Base-by-base conservation (phyloP, 2,888 invertebrate genomes). In the Glyphotaelius pellucidus region DNA sequence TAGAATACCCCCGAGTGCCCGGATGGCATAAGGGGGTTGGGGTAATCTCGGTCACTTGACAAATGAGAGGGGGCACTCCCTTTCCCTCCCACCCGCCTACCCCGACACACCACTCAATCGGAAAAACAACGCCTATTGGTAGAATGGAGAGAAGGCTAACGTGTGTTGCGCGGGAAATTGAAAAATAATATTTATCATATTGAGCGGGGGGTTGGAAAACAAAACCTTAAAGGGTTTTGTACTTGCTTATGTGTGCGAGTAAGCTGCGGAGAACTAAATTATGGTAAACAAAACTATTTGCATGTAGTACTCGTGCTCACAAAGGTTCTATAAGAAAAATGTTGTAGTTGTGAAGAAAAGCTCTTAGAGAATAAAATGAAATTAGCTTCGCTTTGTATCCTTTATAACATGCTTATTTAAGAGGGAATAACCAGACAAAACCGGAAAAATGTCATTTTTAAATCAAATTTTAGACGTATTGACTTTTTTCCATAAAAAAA, bases 31-130 rank as follows among this genome's bases (percentile, higher is more conserved):
- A 80, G 90, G 80, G 79, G 88, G 80, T 90, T 47, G 85, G 81
- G 89, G 88, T 90, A 90, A 89, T 88, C 89, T 89, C 90, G 86
- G 89, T 92, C 92, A 93, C 93, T 93, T 92, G 93, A 93, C 93
- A 93, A 93, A 93, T 93, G 91, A 90, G 83, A 79, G 91, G 89
- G 30, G 32, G 84, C 84, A 87, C n/a, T 9, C 85, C 32, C 88
- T 88, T 52, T 11, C 12, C 25, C 85, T 7, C 35, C 12, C 32
- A 4, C 38, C 85, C 85, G 30, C 42, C 14, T 47, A 67, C 67
- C 52, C 67, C 19, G 25, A 38, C 38, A 67, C 35, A 30, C 67
- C 79, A 89, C 88, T 87, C 88, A 79, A 89, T 89, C 79, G 79
- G 88, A 89, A 89, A 67, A 89, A 89, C 88, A 80, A 89, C 85